A percentile compares a stretch with the other conserved stretches of the same genome.
These are phyloP conservation scores for Macrosteles quadrilineatus DNA, from an alignment of 1,140 invertebrate genomes.

Conservation along the genomic window DNA sequence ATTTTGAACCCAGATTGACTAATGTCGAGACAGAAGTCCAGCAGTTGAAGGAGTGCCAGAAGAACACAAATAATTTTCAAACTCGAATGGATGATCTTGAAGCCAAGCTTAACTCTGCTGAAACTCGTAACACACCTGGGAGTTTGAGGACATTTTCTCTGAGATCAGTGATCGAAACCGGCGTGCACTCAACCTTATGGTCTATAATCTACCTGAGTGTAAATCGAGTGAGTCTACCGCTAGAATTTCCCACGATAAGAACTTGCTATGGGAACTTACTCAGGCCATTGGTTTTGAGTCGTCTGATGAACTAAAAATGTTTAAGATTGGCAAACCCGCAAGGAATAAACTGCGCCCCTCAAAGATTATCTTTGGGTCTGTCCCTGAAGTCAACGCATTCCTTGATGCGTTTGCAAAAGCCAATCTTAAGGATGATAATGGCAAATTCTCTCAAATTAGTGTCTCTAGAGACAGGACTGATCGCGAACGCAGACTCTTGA, in stretches of 20 bases:
- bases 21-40: too few species aligned
- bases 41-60: too few species aligned
- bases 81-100: background rate
- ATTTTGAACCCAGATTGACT: too few species aligned
- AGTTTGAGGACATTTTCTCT: background rate
- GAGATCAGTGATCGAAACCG: background rate
- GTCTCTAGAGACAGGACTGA: constrained; percentile 3
- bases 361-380: background rate
- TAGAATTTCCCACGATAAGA: background rate
- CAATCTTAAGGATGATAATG: background rate
- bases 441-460: background rate
- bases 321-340: background rate
- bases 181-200: background rate
- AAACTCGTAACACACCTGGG: background rate
- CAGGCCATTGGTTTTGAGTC: background rate
- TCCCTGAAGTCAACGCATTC: background rate
- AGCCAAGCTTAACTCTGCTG: background rate
- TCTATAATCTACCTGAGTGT: background rate
- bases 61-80: too few species aligned
- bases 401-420: background rate
- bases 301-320: background rate
- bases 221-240: background rate
- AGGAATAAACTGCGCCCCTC: background rate
- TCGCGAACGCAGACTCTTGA: background rate
- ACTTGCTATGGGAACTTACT: background rate